Conservation (phyloP, 92 coral and sea anemone species). For the Porites divaricata region DNA sequence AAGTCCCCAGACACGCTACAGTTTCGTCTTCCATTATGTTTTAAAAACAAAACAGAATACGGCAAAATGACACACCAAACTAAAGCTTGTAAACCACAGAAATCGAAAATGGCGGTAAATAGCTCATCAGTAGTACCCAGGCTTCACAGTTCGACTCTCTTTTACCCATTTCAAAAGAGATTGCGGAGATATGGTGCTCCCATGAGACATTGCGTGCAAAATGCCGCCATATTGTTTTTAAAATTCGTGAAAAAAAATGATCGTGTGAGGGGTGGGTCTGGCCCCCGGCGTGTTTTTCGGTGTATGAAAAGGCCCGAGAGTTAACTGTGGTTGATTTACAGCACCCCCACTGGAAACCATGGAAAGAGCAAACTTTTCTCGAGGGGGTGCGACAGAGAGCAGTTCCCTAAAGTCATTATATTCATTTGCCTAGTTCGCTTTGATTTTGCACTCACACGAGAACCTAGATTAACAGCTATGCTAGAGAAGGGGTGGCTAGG, state of each 20-base stretch:
- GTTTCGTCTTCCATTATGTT: slow-evolving; percentile 3
- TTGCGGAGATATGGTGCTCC: slow-evolving; percentile 8
- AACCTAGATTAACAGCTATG: no score
- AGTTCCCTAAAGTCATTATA: no score
- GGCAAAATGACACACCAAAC: slow-evolving; percentile 1
- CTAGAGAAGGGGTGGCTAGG: no score
- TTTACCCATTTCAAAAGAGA: neutral
- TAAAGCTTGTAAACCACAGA: slow-evolving; percentile 9
- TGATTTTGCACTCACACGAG: no score
- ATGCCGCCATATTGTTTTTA: slow-evolving; percentile 16
- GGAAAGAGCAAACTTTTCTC: no score
- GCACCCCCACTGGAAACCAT: no score
- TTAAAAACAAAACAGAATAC: neutral
- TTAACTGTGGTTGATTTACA: no score
- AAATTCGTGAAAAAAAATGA: slow-evolving; percentile 10
- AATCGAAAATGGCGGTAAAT: slow-evolving; percentile 6
- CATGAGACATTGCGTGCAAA: slow-evolving; percentile 29
- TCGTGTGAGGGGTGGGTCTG: slow-evolving; percentile 26
- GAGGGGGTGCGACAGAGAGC: no score
- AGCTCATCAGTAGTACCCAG: slow-evolving; percentile 18
- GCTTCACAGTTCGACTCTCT: slow-evolving; percentile 18
- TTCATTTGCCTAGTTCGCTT: no score
- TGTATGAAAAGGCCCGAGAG: no score
- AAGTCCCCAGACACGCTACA: neutral
- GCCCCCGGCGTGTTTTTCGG: no score